Base-by-base conservation (phyloP, 2,888 invertebrate genomes). In the Sepiola atlantica region DNA sequence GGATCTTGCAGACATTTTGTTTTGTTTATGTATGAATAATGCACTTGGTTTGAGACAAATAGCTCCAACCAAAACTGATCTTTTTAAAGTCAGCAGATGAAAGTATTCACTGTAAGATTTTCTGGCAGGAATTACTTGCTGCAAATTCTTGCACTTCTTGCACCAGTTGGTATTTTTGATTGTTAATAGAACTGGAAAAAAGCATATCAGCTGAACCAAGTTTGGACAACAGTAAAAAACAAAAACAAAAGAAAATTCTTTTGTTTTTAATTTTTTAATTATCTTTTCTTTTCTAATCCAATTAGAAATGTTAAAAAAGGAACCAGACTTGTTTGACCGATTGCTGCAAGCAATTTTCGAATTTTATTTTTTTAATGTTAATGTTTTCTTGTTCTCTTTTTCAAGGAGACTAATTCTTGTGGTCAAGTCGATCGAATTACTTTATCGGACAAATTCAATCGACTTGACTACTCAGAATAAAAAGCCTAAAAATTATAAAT, bases 31-130 rank as follows among this genome's bases (percentile, higher is more conserved):
- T 77, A 77, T 77, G 32, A 77, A 77, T 61, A 61, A 61, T 77
- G 77, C 77, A 77, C 77, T 77, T 77, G 2, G 45, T 77, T 77
- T 77, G 77, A 77, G 77, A 16, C 77, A n/a, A 77, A 32, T n/a
- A 77, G 77, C 77, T 77, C 8, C 77, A 77, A n/a, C 32, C 77
- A 77, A 45, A 45, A 45, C 77, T 77, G 77, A 77, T 32, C 77
- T 77, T 45, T 77, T n/a, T 77, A 14, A 77, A 77, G n/a, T 77
- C 77, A 77, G 77, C 77, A 77, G 77, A 77, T 77, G n/a, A 77
- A 77, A 77, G 77, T n/a, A 32, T 77, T 77, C 77, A 77, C 77
- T 77, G n/a, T 77, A 77, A 77, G 77, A 77, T n/a, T 45, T 77
- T n/a, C 77, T 77, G 77, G 77, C n/a, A 77, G 77, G 77, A 32